Evolutionary conservation across 2,888 invertebrate species (phyloP), one percentile per base, ranked within the genome.

Genomic region (Coenonympha arcania): DNA sequence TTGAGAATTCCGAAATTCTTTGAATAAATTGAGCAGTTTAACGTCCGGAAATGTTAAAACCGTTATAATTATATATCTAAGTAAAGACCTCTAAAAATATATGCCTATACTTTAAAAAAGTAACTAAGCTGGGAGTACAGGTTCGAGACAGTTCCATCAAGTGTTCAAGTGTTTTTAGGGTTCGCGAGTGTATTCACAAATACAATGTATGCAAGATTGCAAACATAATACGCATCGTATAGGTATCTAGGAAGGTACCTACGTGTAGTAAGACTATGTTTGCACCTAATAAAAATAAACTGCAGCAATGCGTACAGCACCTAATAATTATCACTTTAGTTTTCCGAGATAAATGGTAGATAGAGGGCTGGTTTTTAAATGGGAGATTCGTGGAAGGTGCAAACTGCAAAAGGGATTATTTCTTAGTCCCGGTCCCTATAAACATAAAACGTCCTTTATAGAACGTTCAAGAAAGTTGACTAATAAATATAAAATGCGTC

Each of bases 321-420:
- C 13, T 8, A 15, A 16, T 33, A 33, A 9, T 9, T 16, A 16
- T 16, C 16, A 37, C 22, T 13, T 15, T 6, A 19, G 9, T 28
- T 13, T 37, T 20, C 37, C 20, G 11, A 22, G 22, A 8, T 22
- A 13, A 3, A 37, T 8, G 2, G 18, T 36, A 36, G 9, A 5
- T 11, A 11, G 19, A 69, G n/a, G n/a, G n/a, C 73, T 70, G 73
- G 74, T 79, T 77, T 67, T 62, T 71, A 71, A 74, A 72, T 71
- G 69, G 76, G 66, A 79, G 76, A 74, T 81, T 80, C 81, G 76
- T 69, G 74, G 81, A 83, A 81, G 77, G 72, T 57, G 64, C 61
- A 60, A 81, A 76, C 71, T 57, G 64, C 61, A 60, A 50, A 56
- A 55, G 53, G 55, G 57, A 54, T 44, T 53, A 39, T 30, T 24